Base-by-base conservation (phyloP, 2,797 vertebrate genomes). In the Onychomys arenicola region DNA sequence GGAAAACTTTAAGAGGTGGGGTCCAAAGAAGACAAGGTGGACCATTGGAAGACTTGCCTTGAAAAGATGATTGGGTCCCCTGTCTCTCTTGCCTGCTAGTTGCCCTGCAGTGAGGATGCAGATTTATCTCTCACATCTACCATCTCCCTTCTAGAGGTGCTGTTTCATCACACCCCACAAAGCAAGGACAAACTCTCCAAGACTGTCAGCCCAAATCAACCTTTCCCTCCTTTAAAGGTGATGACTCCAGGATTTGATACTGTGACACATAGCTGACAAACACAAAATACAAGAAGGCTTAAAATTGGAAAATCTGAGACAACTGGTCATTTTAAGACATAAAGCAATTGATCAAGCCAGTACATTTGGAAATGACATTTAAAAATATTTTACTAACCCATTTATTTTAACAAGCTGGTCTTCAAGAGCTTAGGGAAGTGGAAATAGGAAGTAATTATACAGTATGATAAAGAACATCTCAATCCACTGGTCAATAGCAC, bases 401-500 rank as follows among this genome's bases (percentile, higher is more conserved):
- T 93, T 91, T 82, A 43, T 93, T 86, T 93, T 57, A 90, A 69
- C 29, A 92, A 89, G 59, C 5, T 65, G 92, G 8, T 85, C 32
- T 63, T 86, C 5, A 90, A 89, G 25, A 82, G 94, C 5, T 73
- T 81, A 80, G 7, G 59, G 90, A 91, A 73, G 6, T 59, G 1
- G 34, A 89, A 90, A 69, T 27, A 69, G 16, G 19, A 95, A 93
- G 14, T 71, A 89, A 93, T 93, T 78, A 73, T 40, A 29, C 3
- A 93, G 13, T 29, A 90, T 7, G 17, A 69, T 37, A 89, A 78
- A 90, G 43, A 92, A 84, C 25, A 95, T 37, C 49, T 71, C 46
- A 89, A 73, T 43, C 37, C 34, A 32, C 9, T 27, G 19, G 73
- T 89, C 73, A 93, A 65, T 13, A 89, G 21, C 9, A n/a, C 2